Percentiles rank a stretch among this genome's conserved stretches.
phyloP scores from a whole-genome alignment of 2,888 invertebrate genomes.

The Trissolcus brochymenae region DNA sequence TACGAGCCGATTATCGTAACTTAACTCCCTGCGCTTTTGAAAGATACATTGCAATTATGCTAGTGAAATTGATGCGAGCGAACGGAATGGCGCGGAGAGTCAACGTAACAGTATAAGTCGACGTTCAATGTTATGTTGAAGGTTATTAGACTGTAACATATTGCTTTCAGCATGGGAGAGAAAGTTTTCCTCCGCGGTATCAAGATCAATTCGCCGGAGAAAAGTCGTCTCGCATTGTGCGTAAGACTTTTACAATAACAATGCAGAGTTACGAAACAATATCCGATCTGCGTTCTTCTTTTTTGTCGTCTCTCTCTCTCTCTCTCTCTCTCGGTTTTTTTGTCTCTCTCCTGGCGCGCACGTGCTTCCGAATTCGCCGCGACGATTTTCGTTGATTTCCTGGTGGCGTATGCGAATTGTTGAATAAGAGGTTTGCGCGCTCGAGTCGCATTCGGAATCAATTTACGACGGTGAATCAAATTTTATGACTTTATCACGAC shows the following conservation, averaged over 20 bases:
- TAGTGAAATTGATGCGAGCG: conserved; percentile 56
- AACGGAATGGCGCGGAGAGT: conserved; percentile 32
- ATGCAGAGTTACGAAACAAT: conserved; percentile 26
- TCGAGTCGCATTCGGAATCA: conserved; percentile 19
- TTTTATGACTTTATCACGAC: conserved; percentile 52
- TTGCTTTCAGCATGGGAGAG: conserved; percentile 55
- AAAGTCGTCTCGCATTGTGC: conserved; percentile 46
- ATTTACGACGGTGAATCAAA: conserved; percentile 42
- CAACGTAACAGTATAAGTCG: conserved; percentile 53
- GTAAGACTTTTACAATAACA: conserved; percentile 27
- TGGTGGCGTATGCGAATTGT: conserved; percentile 8
- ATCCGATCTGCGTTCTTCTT: no score
- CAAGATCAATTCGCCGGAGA: conserved; percentile 50
- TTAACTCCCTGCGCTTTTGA: conserved; percentile 30
- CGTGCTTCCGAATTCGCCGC: background rate
- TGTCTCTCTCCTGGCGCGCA: no score
- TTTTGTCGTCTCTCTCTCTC: no score
- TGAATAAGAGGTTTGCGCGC: conserved; percentile 1
- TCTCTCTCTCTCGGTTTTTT: no score
- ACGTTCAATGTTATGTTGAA: conserved; percentile 54
- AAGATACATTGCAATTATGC: conserved; percentile 46
- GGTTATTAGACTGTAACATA: conserved; percentile 58
- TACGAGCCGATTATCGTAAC: conserved; percentile 29
- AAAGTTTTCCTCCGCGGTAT: conserved; percentile 47
- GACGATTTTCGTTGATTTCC: background rate